Conservation (phyloP, 2,888 invertebrate species). For the Chloroclysta siterata region DNA sequence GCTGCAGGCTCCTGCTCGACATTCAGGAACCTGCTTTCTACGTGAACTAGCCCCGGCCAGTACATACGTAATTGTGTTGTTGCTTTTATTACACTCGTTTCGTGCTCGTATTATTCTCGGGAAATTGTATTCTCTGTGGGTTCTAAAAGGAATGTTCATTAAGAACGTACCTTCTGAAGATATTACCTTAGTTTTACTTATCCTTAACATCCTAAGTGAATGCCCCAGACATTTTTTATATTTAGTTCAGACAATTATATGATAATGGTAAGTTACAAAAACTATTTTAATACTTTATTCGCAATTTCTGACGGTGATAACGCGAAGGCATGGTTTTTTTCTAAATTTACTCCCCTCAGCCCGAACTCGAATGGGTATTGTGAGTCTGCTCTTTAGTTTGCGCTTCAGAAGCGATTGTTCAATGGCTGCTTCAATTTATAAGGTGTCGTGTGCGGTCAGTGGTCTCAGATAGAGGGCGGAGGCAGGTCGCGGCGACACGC, state of each 20-base stretch:
- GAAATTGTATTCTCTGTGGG: slow-evolving; percentile 5
- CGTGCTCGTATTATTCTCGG: slow-evolving; percentile 18
- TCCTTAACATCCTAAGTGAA: background rate
- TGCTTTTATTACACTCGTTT: slow-evolving; percentile 28
- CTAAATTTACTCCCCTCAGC: no score
- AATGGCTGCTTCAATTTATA: background rate
- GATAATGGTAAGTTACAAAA: no score
- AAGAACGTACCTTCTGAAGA: slow-evolving; percentile 3
- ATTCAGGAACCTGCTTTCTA: background rate
- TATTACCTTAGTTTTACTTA: background rate
- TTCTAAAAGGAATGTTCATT: slow-evolving; percentile 17
- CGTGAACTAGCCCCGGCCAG: background rate
- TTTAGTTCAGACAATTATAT: no score
- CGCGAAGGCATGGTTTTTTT: no score
- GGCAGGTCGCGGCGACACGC: slow-evolving; percentile 1
- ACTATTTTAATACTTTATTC: no score
- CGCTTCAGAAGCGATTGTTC: no score
- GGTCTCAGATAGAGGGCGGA: background rate
- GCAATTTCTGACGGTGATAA: no score
- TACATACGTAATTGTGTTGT: slow-evolving; percentile 36
- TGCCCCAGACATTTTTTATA: background rate
- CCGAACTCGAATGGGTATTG: no score
- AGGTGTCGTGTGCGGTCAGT: background rate
- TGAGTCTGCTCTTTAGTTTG: no score
- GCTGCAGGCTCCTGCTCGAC: background rate